A percentile compares a stretch with the other conserved stretches of the same genome.
phyloP scores from a whole-genome alignment of 1,140 invertebrate genomes.

The Temnothorax curvispinosus region DNA sequence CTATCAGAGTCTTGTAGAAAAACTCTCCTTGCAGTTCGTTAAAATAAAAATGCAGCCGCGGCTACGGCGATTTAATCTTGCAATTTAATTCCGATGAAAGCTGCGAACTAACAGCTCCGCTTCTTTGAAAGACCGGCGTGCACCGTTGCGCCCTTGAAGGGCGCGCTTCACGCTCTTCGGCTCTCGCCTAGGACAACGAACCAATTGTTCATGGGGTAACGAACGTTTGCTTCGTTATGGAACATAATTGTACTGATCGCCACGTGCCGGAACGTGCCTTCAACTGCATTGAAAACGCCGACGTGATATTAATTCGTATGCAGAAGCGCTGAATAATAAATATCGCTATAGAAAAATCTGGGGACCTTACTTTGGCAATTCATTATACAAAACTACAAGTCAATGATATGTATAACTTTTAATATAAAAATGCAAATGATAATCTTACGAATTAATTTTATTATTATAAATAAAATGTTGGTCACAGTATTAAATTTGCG shows the following conservation, averaged over 20 bases:
- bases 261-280: conserved; percentile 70
- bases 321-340: conserved; percentile 5
- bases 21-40: neutral
- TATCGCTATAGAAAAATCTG: neutral
- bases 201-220: conserved; percentile 68
- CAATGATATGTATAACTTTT: neutral
- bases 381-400: neutral
- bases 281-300: conserved; percentile 18
- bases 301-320: conserved; percentile 10
- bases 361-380: neutral
- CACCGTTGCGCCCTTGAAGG: conserved; percentile 25
- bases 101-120: neutral
- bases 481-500: neutral
- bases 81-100: conserved; percentile 8
- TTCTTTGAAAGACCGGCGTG: conserved; percentile 21
- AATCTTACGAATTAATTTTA: neutral
- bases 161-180: conserved; percentile 36
- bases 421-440: neutral
- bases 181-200: conserved; percentile 60
- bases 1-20: neutral
- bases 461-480: neutral
- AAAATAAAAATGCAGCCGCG: neutral
- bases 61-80: neutral
- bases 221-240: conserved; percentile 71
- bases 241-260: conserved; percentile 65